Percentiles rank a stretch among this genome's conserved stretches.
phyloP scores from a whole-genome alignment of 2,113 vertebrate species.

The Nansenia antarctica region DNA sequence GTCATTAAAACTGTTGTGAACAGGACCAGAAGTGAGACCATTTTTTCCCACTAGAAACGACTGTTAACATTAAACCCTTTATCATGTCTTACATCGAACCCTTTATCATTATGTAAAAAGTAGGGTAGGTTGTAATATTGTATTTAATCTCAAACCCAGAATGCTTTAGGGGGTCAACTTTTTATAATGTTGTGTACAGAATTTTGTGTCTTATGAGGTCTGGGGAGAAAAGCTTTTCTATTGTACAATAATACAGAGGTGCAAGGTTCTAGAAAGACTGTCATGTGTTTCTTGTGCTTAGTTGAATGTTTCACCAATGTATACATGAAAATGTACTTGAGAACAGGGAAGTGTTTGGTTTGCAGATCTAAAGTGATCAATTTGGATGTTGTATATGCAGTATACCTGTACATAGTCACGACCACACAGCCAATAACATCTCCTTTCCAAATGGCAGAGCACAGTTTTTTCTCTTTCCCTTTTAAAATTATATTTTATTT shows the following conservation, averaged over 20 bases:
- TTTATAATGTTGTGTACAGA: conserved; percentile 42
- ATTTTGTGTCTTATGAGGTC: conserved; percentile 35
- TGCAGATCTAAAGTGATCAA: conserved; percentile 23
- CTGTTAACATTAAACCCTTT: conserved; percentile 56
- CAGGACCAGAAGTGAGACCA: conserved; percentile 5
- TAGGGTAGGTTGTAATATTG: conserved; percentile 21
- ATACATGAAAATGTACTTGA: conserved; percentile 19
- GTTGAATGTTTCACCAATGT: conserved; percentile 42
- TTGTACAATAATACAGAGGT: conserved; percentile 48
- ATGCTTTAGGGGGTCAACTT: conserved; percentile 41
- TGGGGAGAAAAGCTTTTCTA: conserved; percentile 39
- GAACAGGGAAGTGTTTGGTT: conserved; percentile 6
- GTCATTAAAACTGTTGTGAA: conserved; percentile 5
- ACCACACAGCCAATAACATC: conserved; percentile 6
- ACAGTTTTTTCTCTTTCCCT: conserved; percentile 19
- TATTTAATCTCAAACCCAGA: conserved; percentile 22
- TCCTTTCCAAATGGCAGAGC: conserved; percentile 19
- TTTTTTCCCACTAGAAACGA: conserved; percentile 48
- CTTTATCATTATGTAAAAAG: conserved; percentile 39
- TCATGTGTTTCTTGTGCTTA: conserved; percentile 29
- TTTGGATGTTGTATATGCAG: conserved; percentile 17
- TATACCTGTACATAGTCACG: neutral
- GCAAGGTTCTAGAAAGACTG: conserved; percentile 28
- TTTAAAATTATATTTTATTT: conserved; percentile 6
- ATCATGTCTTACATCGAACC: no score